A percentile compares a stretch with the other conserved stretches of the same genome.
Conservation (phyloP, 2,888 invertebrate species). For the Eurytoma californica region DNA sequence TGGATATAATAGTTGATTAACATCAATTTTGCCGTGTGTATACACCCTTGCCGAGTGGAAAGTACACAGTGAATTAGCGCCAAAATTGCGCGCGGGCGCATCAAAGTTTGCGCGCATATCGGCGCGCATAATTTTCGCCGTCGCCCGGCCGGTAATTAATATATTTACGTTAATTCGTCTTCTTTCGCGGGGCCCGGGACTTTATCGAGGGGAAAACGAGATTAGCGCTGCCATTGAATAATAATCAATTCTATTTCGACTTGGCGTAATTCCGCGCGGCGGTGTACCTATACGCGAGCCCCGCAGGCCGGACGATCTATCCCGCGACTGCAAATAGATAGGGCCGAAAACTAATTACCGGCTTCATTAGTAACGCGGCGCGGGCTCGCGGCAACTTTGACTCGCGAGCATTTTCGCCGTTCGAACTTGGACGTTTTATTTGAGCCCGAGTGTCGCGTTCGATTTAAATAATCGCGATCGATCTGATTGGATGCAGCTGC, state of each 20-base stretch:
- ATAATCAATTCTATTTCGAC: slow-evolving; percentile 35
- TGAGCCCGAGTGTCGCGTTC: neutral
- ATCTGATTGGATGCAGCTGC: too few relatives aligned
- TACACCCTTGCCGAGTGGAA: neutral
- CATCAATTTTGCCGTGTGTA: neutral
- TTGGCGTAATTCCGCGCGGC: slow-evolving; percentile 1
- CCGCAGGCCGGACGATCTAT: slow-evolving; percentile 4
- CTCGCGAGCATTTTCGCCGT: neutral
- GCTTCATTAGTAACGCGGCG: slow-evolving; percentile 40
- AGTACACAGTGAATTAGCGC: neutral
- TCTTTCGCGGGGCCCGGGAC: neutral
- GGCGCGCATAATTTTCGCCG: neutral
- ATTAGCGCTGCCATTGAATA: slow-evolving; percentile 34
- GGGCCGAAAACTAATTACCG: slow-evolving; percentile 44
- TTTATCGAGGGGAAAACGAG: slow-evolving; percentile 7
- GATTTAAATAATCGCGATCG: too few relatives aligned
- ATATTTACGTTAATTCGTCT: slow-evolving; percentile 15
- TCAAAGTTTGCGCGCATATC: neutral
- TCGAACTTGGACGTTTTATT: slow-evolving; percentile 12
- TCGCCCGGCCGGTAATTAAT: neutral
- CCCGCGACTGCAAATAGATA: slow-evolving; percentile 28
- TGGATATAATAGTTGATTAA: neutral
- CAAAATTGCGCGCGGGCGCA: neutral
- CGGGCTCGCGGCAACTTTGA: slow-evolving; percentile 2
- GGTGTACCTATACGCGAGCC: neutral